Conservation (phyloP, 1,140 invertebrate genomes). For the Macrobrachium nipponense region DNA sequence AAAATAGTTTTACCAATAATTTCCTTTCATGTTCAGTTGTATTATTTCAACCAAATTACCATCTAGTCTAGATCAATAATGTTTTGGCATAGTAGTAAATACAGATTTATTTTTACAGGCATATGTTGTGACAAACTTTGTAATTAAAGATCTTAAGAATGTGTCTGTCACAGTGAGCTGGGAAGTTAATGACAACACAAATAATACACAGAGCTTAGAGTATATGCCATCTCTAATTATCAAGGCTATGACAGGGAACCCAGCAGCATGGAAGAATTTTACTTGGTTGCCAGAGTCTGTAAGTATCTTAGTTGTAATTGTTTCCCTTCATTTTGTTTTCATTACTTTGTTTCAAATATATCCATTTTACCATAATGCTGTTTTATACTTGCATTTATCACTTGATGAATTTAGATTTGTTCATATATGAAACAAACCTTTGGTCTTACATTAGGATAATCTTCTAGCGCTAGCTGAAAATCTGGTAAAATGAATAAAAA, state of each 20-base stretch:
- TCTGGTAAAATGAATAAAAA: too few species aligned
- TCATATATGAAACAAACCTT: too few species aligned
- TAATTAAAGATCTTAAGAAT: neutral
- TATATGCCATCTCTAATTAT: slow-evolving; percentile 44
- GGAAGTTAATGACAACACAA: slow-evolving; percentile 62
- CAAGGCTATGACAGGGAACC: slow-evolving; percentile 50
- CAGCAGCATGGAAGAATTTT: slow-evolving; percentile 71
- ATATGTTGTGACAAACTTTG: slow-evolving; percentile 27
- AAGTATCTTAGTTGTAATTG: neutral
- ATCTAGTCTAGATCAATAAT: too few species aligned
- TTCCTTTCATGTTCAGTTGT: neutral
- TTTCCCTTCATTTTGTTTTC: neutral
- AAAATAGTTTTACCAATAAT: neutral
- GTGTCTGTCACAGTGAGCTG: slow-evolving; percentile 65
- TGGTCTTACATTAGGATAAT: too few species aligned
- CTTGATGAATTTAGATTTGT: too few species aligned
- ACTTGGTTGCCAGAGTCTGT: slow-evolving; percentile 53
- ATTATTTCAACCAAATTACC: neutral
- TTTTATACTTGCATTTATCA: neutral
- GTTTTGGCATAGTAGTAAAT: neutral
- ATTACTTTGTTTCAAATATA: neutral
- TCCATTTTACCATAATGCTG: neutral
- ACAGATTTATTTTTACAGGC: neutral
- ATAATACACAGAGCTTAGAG: neutral
- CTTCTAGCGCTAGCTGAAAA: too few species aligned